A percentile compares a stretch with the other conserved stretches of the same genome.
phyloP scores from a whole-genome alignment of 2,797 vertebrate species.

The Psittacula derbiana region DNA sequence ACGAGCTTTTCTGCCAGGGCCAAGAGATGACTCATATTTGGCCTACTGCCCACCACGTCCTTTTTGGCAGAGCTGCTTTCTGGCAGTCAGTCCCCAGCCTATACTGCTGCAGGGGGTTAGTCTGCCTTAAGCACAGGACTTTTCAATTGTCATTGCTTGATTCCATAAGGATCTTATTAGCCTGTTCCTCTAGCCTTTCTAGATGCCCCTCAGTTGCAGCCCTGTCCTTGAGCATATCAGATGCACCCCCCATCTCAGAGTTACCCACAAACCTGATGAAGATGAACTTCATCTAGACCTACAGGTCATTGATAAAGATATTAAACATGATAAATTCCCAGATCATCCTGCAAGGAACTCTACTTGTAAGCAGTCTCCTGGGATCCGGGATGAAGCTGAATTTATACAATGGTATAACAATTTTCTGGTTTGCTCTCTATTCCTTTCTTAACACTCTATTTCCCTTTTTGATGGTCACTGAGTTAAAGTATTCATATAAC shows the following conservation, averaged over 20 bases:
- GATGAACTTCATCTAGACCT: background rate
- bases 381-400: background rate
- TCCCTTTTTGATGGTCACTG: background rate
- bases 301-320: background rate
- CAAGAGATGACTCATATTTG: background rate
- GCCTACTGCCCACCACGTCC: background rate
- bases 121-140: background rate
- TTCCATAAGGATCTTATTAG: background rate
- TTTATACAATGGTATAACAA: background rate
- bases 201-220: background rate
- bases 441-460: background rate
- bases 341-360: background rate
- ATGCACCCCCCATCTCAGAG: fast-evolving
- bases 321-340: background rate
- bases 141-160: background rate
- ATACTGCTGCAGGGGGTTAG: background rate
- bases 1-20: background rate
- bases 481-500: background rate
- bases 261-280: background rate
- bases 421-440: background rate
- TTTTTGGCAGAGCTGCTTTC: background rate
- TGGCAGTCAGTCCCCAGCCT: background rate
- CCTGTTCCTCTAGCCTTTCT: background rate
- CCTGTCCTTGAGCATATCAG: fast-evolving
- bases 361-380: background rate